Conservation (phyloP, 2,888 invertebrate genomes). For the Phengaris arion region DNA sequence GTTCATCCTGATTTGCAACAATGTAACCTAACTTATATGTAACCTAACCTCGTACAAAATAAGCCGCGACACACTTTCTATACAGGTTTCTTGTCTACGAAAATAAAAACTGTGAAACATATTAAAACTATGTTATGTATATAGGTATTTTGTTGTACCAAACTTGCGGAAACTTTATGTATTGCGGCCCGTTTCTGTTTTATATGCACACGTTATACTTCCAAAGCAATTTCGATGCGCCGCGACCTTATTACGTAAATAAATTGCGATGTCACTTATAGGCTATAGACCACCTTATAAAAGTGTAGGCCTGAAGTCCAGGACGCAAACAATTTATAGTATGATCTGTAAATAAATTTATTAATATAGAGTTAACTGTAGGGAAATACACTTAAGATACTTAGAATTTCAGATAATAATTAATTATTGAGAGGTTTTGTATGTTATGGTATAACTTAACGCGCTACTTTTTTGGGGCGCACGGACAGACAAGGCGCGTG, state of each 20-base stretch:
- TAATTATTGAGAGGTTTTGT: not conserved
- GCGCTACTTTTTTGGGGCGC: too few species aligned
- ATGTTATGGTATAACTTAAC: too few species aligned
- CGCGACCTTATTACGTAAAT: constrained; percentile 20
- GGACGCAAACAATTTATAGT: too few species aligned
- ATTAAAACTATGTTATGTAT: not conserved
- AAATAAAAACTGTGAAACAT: constrained; percentile 13
- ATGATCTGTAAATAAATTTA: too few species aligned
- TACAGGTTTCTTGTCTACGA: not conserved
- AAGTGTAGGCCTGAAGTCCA: not conserved
- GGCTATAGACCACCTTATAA: not conserved
- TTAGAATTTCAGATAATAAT: too few species aligned
- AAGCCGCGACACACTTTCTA: not conserved
- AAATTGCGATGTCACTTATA: not conserved
- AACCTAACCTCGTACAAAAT: not conserved
- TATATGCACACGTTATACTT: constrained; percentile 27
- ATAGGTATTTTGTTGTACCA: constrained; percentile 23
- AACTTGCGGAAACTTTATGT: constrained; percentile 41
- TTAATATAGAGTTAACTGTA: too few species aligned
- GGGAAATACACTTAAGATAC: too few species aligned
- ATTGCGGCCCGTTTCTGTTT: constrained; percentile 36
- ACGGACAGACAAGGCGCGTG: too few species aligned
- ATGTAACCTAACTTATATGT: not conserved
- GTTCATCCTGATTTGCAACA: too few species aligned
- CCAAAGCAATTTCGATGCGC: constrained; percentile 28